A percentile compares a stretch with the other conserved stretches of the same genome.
phyloP scores from a whole-genome alignment of 2,888 invertebrate genomes.

The Drosophila rubida region DNA sequence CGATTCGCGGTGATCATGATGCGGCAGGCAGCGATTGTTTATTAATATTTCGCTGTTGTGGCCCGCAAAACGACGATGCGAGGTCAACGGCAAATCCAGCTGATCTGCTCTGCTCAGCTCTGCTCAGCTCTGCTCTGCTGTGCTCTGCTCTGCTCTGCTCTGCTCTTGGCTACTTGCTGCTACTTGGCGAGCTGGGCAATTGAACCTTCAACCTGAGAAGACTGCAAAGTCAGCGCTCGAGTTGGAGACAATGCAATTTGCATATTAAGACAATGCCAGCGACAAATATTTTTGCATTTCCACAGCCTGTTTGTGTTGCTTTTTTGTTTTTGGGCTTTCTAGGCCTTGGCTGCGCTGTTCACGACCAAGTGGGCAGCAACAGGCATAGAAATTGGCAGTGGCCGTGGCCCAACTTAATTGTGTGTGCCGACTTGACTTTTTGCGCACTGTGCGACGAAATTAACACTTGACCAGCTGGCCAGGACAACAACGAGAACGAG shows the following conservation, averaged over 20 bases:
- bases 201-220: constrained; percentile 51
- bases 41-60: constrained; percentile 60
- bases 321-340: constrained; percentile 26
- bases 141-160: constrained; percentile 30
- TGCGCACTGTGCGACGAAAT: too few relatives aligned
- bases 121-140: too few relatives aligned
- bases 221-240: constrained; percentile 2
- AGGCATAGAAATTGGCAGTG: constrained; percentile 9
- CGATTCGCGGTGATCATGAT: constrained; percentile 58
- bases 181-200: constrained; percentile 64
- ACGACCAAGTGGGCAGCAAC: constrained; percentile 34
- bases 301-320: background rate
- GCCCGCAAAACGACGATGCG: constrained; percentile 52
- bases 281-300: constrained; percentile 51
- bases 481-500: background rate
- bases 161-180: too few relatives aligned
- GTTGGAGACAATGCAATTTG: constrained; percentile 70
- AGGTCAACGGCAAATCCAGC: constrained; percentile 67
- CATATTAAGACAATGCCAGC: constrained; percentile 76
- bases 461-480: constrained; percentile 70
- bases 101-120: constrained; percentile 41
- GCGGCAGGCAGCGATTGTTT: constrained; percentile 54
- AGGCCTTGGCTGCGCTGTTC: constrained; percentile 32
- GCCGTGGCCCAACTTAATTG: constrained; percentile 59
- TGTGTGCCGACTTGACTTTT: constrained; percentile 44